Evolutionary conservation across 1,140 invertebrate species (phyloP), one percentile per base, ranked within the genome.

Genomic region (Wiebesia pumilae): DNA sequence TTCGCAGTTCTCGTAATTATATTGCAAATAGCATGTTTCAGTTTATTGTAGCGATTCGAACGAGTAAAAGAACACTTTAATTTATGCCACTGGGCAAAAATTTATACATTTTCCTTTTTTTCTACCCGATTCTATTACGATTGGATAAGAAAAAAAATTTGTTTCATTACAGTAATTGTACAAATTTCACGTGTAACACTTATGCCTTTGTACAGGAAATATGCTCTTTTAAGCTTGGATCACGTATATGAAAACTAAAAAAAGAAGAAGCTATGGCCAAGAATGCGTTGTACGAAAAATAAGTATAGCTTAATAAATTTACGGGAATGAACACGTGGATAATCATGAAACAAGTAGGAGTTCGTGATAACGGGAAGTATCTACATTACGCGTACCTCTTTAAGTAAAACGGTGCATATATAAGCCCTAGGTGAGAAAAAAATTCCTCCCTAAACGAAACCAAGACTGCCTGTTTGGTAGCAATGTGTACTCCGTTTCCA

Each of bases 101-200:
- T 30, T 75, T 24, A 43, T 43, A 75, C 2, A n/a, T n/a, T n/a
- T n/a, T n/a, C n/a, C n/a, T 40, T 1, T 40, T 43, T 43, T 30
- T 75, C 24, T 43, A 40, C 24, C 16, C 71, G 21, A 43, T 4
- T n/a, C n/a, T n/a, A 40, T 10, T 35, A 43, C 1, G 21, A 38
- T 27, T 19, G 43, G 7, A 80, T 51, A 80, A 58, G 35, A 30
- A 62, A 38, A 35, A 10, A 3, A 27, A 81, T 7, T 81, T n/a
- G n/a, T 38, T 27, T 82, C 47, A 69, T 65, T 71, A 82, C 40
- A 71, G n/a, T 71, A 33, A 62, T 40, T 30, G 67, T 51, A 51
- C n/a, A 67, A 82, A 33, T 71, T 71, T 47, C 54, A 71, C 38
- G 54, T 51, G 12, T 82, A 51, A 40, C 27, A 71, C n/a, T 67